Percentiles rank a stretch among this genome's conserved stretches.
Conservation (phyloP, 2,113 vertebrate species). For the Hemichromis elongatus region DNA sequence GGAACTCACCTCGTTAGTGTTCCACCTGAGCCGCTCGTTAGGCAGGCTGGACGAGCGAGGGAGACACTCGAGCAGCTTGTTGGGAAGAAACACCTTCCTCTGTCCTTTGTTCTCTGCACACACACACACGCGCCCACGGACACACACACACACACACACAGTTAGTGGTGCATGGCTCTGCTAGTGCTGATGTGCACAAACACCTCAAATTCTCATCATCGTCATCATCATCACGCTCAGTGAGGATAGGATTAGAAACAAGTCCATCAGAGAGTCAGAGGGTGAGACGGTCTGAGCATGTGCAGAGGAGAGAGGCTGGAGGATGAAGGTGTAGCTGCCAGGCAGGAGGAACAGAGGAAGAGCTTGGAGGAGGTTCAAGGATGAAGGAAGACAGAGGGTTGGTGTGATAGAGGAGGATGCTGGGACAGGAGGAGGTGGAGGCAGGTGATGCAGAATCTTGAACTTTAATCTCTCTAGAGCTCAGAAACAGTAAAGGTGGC, state of each 20-base stretch:
- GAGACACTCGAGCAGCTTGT: constrained; percentile 86
- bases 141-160: not conserved
- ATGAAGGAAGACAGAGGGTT: not conserved
- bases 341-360: not conserved
- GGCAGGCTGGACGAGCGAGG: constrained; percentile 77
- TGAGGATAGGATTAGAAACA: not conserved
- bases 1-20: constrained; percentile 79
- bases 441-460: not conserved
- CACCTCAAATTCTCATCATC: not conserved
- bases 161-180: not conserved
- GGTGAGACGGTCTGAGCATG: not conserved
- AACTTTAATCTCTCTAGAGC: not conserved
- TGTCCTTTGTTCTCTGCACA: constrained; percentile 73
- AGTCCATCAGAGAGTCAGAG: not conserved
- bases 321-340: not conserved
- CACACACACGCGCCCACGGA: not conserved
- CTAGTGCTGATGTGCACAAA: not conserved
- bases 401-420: not conserved
- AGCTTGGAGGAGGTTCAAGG: not conserved
- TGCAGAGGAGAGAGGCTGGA: not conserved
- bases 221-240: not conserved
- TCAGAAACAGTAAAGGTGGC: not conserved
- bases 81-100: constrained; percentile 86
- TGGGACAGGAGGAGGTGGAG: not conserved
- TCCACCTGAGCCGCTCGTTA: constrained; percentile 85